These are phyloP conservation scores for Troides oblongomaculatus DNA, from an alignment of 2,888 invertebrate genomes.

Conservation along the genomic window DNA sequence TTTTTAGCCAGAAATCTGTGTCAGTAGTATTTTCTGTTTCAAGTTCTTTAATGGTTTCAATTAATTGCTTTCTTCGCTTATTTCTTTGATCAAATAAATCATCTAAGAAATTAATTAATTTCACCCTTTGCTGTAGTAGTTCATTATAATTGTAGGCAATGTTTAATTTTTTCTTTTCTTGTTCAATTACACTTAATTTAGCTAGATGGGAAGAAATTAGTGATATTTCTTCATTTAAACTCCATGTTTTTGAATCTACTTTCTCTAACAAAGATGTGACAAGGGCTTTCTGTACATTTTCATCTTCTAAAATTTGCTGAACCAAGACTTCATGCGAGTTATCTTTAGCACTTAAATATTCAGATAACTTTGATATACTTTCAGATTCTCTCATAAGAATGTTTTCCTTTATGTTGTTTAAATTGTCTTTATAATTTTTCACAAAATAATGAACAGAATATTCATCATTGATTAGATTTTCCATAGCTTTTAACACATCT, in stretches of 20 bases:
- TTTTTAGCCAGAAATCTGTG: slow-evolving; percentile 86
- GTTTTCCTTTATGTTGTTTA: slow-evolving; percentile 83
- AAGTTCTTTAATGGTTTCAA: slow-evolving; percentile 85
- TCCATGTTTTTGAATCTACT: slow-evolving; percentile 88
- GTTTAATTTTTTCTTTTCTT: slow-evolving; percentile 84
- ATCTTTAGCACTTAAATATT: slow-evolving; percentile 82
- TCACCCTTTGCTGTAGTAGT: slow-evolving; percentile 83
- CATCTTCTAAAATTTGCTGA: slow-evolving; percentile 82
- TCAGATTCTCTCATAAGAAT: slow-evolving; percentile 79
- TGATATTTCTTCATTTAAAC: slow-evolving; percentile 86
- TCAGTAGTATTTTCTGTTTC: slow-evolving; percentile 79
- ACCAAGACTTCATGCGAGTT: slow-evolving; percentile 81
- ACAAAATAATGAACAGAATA: slow-evolving; percentile 80
- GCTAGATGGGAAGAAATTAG: slow-evolving; percentile 86
- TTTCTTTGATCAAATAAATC: slow-evolving; percentile 85
- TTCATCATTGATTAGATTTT: slow-evolving; percentile 84
- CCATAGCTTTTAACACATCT: slow-evolving; percentile 86
- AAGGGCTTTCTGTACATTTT: slow-evolving; percentile 85
- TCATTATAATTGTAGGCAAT: slow-evolving; percentile 86
- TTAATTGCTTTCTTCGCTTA: slow-evolving; percentile 82
- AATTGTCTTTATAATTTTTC: slow-evolving; percentile 82
- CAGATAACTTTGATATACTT: slow-evolving; percentile 79
- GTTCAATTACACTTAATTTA: slow-evolving; percentile 85
- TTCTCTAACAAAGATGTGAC: slow-evolving; percentile 85
- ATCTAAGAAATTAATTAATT: slow-evolving; percentile 83